Percentiles rank a stretch among this genome's conserved stretches.
Conservation (phyloP, 2,797 vertebrate genomes). For the Mareca strepera region DNA sequence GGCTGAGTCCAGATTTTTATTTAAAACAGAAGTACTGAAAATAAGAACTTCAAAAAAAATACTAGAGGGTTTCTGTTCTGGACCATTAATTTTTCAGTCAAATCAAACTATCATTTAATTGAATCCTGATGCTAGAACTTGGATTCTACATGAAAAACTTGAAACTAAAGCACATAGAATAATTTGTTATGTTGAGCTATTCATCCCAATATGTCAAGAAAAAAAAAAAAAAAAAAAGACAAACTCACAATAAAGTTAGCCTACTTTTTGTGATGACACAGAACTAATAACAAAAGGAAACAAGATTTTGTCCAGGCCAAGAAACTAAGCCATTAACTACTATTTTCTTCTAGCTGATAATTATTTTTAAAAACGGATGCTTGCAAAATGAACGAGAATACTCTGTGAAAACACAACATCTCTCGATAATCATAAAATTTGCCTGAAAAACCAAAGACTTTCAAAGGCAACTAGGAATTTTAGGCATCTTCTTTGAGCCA, state of each 20-base stretch:
- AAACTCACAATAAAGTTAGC: slow-evolving; percentile 75
- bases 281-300: slow-evolving; percentile 75
- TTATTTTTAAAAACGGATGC: background rate
- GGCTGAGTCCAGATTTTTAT: slow-evolving; percentile 81
- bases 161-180: slow-evolving; percentile 80
- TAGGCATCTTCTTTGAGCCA: background rate
- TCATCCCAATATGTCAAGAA: slow-evolving; percentile 75
- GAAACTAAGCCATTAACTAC: slow-evolving; percentile 48
- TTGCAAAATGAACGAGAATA: background rate
- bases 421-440: background rate
- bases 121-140: slow-evolving; percentile 83
- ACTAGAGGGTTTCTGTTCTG: slow-evolving; percentile 78
- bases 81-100: slow-evolving; percentile 85
- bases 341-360: slow-evolving; percentile 20
- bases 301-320: slow-evolving; percentile 60
- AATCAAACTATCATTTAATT: slow-evolving; percentile 87
- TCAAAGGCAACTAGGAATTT: background rate
- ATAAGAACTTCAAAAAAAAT: slow-evolving; percentile 73
- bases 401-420: background rate
- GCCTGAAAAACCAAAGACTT: background rate
- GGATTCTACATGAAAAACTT: slow-evolving; percentile 80
- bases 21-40: slow-evolving; percentile 81
- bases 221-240: slow-evolving; percentile 68
- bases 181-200: slow-evolving; percentile 83
- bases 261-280: slow-evolving; percentile 74